Evolutionary conservation across 23 tunicate genomes (phyloP).

Genomic region (Ciona savignyi): DNA sequence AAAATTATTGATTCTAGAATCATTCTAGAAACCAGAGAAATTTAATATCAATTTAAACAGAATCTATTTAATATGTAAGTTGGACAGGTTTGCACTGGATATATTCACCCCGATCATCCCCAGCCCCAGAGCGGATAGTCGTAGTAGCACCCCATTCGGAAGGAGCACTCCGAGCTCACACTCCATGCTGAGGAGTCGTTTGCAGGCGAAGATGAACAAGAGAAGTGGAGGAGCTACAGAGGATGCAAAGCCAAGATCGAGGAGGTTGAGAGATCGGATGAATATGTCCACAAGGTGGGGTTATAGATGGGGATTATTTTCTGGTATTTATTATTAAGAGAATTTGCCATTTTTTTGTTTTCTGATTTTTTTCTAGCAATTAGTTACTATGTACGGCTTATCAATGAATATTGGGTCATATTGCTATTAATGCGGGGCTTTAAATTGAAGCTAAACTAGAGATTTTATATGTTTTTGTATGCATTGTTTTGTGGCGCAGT

Average conservation of each 20-base stretch:
- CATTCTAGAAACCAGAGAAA: too few relatives aligned
- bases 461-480: neutral
- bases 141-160: slow-evolving; percentile 19
- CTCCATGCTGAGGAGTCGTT: slow-evolving; percentile 15
- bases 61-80: too few relatives aligned
- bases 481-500: too few relatives aligned
- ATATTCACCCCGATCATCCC: too few relatives aligned
- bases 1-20: too few relatives aligned
- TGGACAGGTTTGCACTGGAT: neutral
- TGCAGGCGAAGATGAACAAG: slow-evolving; percentile 21
- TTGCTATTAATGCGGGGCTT: neutral
- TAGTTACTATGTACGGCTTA: neutral
- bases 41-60: too few relatives aligned
- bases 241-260: slow-evolving; percentile 7
- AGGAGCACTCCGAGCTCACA: neutral
- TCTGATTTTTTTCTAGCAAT: too few relatives aligned
- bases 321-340: too few relatives aligned
- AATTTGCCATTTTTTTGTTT: too few relatives aligned
- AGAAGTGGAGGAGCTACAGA: slow-evolving; percentile 5
- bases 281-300: slow-evolving; percentile 43
- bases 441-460: neutral
- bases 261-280: slow-evolving; percentile 50
- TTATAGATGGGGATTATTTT: too few relatives aligned
- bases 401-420: neutral
- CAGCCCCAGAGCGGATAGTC: slow-evolving; percentile 30